Conservation (phyloP, 1,140 invertebrate genomes). For the Drosophila nikananu region DNA sequence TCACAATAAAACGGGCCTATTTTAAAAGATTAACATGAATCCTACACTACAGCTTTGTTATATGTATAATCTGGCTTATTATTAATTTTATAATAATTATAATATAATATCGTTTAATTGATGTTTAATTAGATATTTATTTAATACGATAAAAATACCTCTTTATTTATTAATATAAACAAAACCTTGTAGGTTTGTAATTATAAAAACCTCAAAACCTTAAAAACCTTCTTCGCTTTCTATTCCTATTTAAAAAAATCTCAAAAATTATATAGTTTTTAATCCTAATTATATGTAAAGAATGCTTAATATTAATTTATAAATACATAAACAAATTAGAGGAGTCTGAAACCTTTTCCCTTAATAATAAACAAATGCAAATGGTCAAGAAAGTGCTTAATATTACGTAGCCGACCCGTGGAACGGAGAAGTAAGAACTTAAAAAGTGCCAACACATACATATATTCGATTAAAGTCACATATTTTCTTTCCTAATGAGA, state of each 20-base stretch:
- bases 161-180: too few species aligned
- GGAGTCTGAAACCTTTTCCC: too few species aligned
- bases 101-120: neutral
- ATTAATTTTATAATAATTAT: too few species aligned
- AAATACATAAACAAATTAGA: neutral
- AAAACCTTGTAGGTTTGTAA: too few species aligned
- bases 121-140: neutral
- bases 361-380: too few species aligned
- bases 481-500: neutral
- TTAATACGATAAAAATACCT: too few species aligned
- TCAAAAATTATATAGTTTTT: neutral
- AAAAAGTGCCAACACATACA: neutral
- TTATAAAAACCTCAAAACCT: too few species aligned
- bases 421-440: neutral
- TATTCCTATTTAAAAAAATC: neutral
- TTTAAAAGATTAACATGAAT: neutral
- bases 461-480: too few species aligned
- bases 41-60: too few species aligned
- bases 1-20: neutral
- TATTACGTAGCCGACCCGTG: constrained; percentile 8
- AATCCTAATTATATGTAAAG: neutral
- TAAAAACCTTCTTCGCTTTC: neutral
- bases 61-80: too few species aligned
- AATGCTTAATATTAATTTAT: neutral
- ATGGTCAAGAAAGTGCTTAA: neutral